phyloP scores from a whole-genome alignment of 2,797 vertebrate genomes.

The Brachyrhaphis roseni region DNA sequence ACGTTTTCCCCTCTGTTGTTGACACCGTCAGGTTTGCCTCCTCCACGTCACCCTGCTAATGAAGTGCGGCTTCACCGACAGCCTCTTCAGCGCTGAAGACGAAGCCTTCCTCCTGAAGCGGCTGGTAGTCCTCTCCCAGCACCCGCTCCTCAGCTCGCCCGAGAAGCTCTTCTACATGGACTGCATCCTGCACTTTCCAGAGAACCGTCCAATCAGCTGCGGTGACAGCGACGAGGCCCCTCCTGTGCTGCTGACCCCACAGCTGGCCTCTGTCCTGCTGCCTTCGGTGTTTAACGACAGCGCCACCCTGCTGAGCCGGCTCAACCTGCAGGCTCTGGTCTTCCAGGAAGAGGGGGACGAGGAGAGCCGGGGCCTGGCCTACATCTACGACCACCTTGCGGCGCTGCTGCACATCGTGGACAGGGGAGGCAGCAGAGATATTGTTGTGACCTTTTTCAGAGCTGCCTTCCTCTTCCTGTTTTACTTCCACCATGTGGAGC shows the following conservation, averaged over 20 bases:
- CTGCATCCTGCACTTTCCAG: slow-evolving; percentile 88
- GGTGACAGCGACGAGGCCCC: slow-evolving; percentile 78
- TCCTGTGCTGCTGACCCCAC: slow-evolving; percentile 85
- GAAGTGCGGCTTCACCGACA: slow-evolving; percentile 89
- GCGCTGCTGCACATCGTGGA: slow-evolving; percentile 78
- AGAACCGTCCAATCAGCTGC: slow-evolving; percentile 87
- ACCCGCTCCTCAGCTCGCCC: slow-evolving; percentile 78
- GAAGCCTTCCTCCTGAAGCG: slow-evolving; percentile 87
- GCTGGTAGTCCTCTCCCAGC: slow-evolving; percentile 85
- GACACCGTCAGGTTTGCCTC: slow-evolving; percentile 67
- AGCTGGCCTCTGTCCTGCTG: slow-evolving; percentile 76
- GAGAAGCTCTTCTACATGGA: slow-evolving; percentile 88
- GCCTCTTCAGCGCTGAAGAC: slow-evolving; percentile 88
- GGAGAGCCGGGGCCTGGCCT: slow-evolving; percentile 70
- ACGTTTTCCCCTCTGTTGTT: background rate
- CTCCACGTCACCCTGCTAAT: slow-evolving; percentile 86
- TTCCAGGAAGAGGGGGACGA: slow-evolving; percentile 82
- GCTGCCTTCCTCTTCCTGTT: slow-evolving; percentile 82
- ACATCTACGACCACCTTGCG: slow-evolving; percentile 79
- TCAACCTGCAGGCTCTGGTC: slow-evolving; percentile 85
- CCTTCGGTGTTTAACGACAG: slow-evolving; percentile 87
- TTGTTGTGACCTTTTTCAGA: slow-evolving; percentile 83
- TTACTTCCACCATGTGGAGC: slow-evolving; percentile 76
- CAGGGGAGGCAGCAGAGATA: slow-evolving; percentile 72
- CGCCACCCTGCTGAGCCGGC: slow-evolving; percentile 81